Evolutionary conservation across 2,797 vertebrate species (phyloP), one percentile per base, ranked within the genome.

Genomic region (Urocyon cinereoargenteus): DNA sequence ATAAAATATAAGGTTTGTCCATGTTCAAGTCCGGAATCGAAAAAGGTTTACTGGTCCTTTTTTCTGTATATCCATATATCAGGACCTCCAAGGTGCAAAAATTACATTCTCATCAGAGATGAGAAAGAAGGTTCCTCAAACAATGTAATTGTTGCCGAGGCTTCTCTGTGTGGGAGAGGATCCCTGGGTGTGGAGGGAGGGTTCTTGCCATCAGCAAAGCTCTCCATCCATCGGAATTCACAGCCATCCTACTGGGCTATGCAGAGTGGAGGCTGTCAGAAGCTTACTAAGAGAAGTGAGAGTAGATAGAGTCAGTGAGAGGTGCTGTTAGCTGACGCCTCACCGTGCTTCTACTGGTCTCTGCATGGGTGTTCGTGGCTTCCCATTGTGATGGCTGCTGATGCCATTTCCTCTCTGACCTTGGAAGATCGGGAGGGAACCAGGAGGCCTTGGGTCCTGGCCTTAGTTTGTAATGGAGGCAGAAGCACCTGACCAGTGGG

Each of bases 311-410:
- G n/a, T 36, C 28, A 3, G 59, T 59, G 66, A 0, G 21, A 34
- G 70, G 31, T 18, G 0, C 68, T 49, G 4, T 2, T 49, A 31
- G 28, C 59, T 11, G 61, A 12, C 51, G 86, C 15, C 81, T 53
- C 59, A 0, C 53, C 36, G 19, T 34, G 40, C 3, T 0, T 13
- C 62, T 70, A 1, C 28, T 4, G 1, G 11, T 66, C 24, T 78
- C 55, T 78, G 66, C 7, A 1, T 1, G 36, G 51, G n/a, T 59
- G 21, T 79, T 18, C 15, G n/a, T 24, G 59, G 81, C 24, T 55
- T 78, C 18, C 64, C 36, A 26, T 45, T 4, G 19, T 21, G 22
- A 68, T 2, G 0, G 34, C 79, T 7, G 12, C 57, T 49, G 19
- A 6, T 0, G 3, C 24, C 77, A 18, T 62, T 61, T 95, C 62